Evolutionary conservation across 2,113 vertebrate species (phyloP), one percentile per base, ranked within the genome.

Genomic region (Macrotus californicus): DNA sequence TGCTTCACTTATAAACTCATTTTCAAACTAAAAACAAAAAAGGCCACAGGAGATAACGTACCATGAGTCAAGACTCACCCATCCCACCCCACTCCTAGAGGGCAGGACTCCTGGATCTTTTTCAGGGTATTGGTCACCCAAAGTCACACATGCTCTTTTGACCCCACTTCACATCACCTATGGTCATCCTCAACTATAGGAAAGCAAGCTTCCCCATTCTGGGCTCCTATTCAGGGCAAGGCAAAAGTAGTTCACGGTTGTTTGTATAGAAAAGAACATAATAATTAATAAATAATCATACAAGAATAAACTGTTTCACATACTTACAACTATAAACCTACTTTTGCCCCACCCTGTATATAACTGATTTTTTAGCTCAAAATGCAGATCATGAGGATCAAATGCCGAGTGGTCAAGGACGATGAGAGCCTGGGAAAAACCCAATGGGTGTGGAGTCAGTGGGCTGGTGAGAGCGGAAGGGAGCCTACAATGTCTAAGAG

Each of bases 291-390:
- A 50, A 12, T 50, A 77, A 77, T 77, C 48, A 77, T 34, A 50
- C 18, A n/a, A 77, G 75, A 77, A 77, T 77, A 52, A 77, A 77
- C 31, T 6, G 9, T n/a, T 52, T 77, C 1, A 4, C 34, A 10
- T 77, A 21, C 31, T 77, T 19, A 77, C 48, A 77, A 13, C 75
- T 77, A 19, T 52, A 52, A 77, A 77, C 46, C 48, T 50, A 77
- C 75, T 77, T 50, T 77, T 77, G 46, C 48, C 11, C 31, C 48
- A 77, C 18, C 11, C 18, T 77, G 31, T 77, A 87, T 11, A 61
- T 15, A 79, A 89, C 48, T 72, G 46, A 76, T 70, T 94, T 94
- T 92, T 84, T 0, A 90, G 50, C 80, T 89, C 91, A 94, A 46
- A 89, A 93, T 81, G 67, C 52, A 88, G 31, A 13, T 75, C 26